Base-by-base conservation (phyloP, 1,140 invertebrate species). In the Stenopsyche tienmushanensis region DNA sequence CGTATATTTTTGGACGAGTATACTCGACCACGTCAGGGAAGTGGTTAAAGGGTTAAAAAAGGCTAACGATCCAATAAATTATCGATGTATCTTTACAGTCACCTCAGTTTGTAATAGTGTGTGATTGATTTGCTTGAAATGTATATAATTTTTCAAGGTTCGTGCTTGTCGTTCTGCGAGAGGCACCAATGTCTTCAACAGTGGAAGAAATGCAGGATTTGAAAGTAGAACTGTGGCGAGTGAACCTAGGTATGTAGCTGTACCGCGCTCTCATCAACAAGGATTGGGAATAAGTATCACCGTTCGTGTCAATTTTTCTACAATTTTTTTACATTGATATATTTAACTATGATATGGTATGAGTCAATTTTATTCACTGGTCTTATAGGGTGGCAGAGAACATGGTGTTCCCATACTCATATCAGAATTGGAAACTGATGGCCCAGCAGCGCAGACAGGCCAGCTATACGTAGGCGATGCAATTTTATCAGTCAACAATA, bases 391-490 rank as follows among this genome's bases (percentile, higher is more conserved):
- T 62, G 91, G 91, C 8, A 83, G 88, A 66, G 91, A 94, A 73
- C 90, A 94, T 78, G 90, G 90, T 25, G 89, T 94, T 26, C 91
- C 91, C 0, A 90, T 94, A 64, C 75, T 94, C n/a, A 90, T 94
- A 69, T 92, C 90, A 18, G 91, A 93, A 77, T 82, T 94, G 72
- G 89, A 93, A 75, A 83, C 85, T 52, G 86, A 88, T 65, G 88
- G 89, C 57, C 88, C 90, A 42, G 91, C 90, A 1, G 85, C 88
- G 42, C 73, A 86, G 63, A 87, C 84, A 58, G 83, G 84, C 34
- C 80, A 86, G 44, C 77, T 94, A 1, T 91, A 85, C 77, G 89
- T 93, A 18, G 92, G 92, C 10, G 92, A 94, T 81, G 90, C 91
- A 15, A 92, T 93, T 69, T 76, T 93, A 2, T 85, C 84, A 68